A percentile compares a stretch with the other conserved stretches of the same genome.
These are phyloP conservation scores for Sarcophaga peregrina DNA, from an alignment of 1,140 invertebrate genomes.

Conservation along the genomic window DNA sequence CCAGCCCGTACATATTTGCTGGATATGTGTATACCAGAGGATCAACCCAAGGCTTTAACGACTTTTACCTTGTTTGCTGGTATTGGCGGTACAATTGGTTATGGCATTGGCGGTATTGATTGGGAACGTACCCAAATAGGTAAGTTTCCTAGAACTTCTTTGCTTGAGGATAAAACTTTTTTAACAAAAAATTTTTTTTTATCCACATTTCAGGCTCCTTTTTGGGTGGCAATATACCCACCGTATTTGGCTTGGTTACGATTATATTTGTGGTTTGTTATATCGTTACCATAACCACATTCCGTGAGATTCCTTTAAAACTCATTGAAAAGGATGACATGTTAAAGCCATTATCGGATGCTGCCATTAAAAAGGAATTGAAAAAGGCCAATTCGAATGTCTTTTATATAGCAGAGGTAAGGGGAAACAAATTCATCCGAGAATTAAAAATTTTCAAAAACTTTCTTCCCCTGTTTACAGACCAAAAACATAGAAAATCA, in stretches of 20 bases:
- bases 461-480: conserved; percentile 28
- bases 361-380: conserved; percentile 66
- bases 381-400: conserved; percentile 60
- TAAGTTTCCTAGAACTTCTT: conserved; percentile 50
- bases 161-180: not conserved
- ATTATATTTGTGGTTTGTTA: conserved; percentile 79
- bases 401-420: conserved; percentile 58
- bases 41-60: conserved; percentile 82
- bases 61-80: conserved; percentile 88
- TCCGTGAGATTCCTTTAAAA: conserved; percentile 78
- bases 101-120: conserved; percentile 82
- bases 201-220: conserved; percentile 56
- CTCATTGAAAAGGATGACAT: conserved; percentile 66
- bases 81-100: conserved; percentile 83
- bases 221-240: conserved; percentile 80
- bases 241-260: conserved; percentile 80
- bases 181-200: not conserved
- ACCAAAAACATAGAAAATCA: conserved; percentile 53
- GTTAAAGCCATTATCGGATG: conserved; percentile 58
- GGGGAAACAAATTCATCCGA: not conserved
- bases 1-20: conserved; percentile 85
- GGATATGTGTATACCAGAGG: conserved; percentile 82
- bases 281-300: conserved; percentile 75
- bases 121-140: conserved; percentile 80
- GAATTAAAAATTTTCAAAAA: not conserved